Evolutionary conservation across 2,797 vertebrate genomes (phyloP), one percentile per base, ranked within the genome.

Genomic region (Heteromormyrus szaboi): DNA sequence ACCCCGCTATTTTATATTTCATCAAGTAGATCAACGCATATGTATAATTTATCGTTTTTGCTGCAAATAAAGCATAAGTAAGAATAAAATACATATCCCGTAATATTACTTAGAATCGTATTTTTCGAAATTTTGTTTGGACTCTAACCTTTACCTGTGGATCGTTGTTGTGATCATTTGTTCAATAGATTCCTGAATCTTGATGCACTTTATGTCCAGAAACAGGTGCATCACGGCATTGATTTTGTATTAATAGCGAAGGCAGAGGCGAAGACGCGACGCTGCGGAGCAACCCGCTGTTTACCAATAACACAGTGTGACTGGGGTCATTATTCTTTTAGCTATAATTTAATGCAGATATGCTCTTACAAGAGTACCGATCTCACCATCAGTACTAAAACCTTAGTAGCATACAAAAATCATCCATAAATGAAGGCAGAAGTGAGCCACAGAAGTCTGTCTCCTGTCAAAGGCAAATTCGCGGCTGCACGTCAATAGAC

Each of bases 381-480:
- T 59, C 76, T 81, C 46, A 46, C 41, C 76, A 81, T 46, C 41
- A 46, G 14, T 2, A 46, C 76, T 81, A 19, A 72, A 33, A 72
- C 33, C 33, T 33, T 9, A 81, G 41, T 46, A n/a, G 2, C 41
- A 11, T 46, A 33, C 41, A 83, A 22, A 83, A 84, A 88, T 59
- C 56, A 53, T 29, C 41, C 76, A 22, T n/a, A n/a, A 62, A 48
- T 76, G 22, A 37, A 41, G 17, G 65, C 84, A 79, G 84, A 87
- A 87, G 83, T 85, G 87, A 86, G 56, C 91, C 88, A 56, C 46
- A 81, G 87, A 88, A 91, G 91, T 93, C 89, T 88, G 93, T 93
- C 89, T 93, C 92, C 92, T 91, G 91, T 94, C 92, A 95, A 94
- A 93, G 92, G 90, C 91, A 91, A 92, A 81, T n/a, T 91, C 79